Conservation (phyloP, 2,113 vertebrate species). For the Guaruba guarouba region DNA sequence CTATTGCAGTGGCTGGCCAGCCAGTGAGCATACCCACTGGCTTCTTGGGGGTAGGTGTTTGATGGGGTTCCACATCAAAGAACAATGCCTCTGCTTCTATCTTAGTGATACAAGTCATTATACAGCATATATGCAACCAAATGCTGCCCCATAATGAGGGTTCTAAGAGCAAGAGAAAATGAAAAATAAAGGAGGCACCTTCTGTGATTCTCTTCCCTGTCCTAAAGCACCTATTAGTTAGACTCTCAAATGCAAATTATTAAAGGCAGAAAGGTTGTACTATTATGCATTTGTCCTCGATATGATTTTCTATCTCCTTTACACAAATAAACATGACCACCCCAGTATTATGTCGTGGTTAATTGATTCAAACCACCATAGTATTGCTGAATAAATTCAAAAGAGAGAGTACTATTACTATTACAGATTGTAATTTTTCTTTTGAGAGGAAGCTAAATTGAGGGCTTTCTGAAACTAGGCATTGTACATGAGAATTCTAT, state of each 20-base stretch:
- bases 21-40: background rate
- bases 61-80: background rate
- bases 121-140: background rate
- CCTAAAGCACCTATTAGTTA: background rate
- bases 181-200: background rate
- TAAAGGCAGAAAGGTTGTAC: background rate
- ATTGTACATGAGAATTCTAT: background rate
- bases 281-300: rapidly evolving
- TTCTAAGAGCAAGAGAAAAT: background rate
- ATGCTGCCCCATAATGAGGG: background rate
- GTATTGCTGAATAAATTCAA: background rate
- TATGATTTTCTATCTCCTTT: background rate
- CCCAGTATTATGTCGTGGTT: background rate
- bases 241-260: background rate
- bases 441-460: background rate
- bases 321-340: background rate
- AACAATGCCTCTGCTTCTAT: background rate
- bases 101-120: background rate
- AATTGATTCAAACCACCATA: background rate
- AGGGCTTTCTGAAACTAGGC: background rate
- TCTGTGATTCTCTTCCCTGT: background rate
- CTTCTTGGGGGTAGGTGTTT: background rate
- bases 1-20: background rate
- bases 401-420: background rate
- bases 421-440: background rate